A percentile compares a stretch with the other conserved stretches of the same genome.
Evolutionary conservation across 2,888 invertebrate genomes (phyloP).

Genomic region (Bedellia somnulentella): DNA sequence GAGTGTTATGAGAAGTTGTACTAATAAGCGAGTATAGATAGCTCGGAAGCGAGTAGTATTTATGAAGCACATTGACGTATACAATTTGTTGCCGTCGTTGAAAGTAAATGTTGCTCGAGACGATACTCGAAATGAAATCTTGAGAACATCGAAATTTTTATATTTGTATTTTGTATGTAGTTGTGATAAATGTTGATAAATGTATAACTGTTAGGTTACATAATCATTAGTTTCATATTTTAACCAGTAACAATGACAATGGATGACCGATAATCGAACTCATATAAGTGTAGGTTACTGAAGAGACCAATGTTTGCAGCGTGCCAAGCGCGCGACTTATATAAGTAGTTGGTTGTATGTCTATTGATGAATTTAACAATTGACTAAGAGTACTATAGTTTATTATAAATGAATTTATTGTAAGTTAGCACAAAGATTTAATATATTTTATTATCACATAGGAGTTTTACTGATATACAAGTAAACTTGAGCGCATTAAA

Average conservation of each 20-base stretch:
- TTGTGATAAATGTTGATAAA: slow-evolving; percentile 4
- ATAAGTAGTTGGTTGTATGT: slow-evolving; percentile 38
- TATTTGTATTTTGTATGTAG: slow-evolving; percentile 9
- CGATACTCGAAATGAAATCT: slow-evolving; percentile 27
- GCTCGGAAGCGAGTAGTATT: too few relatives aligned
- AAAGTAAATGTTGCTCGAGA: slow-evolving; percentile 22
- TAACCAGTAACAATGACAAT: too few relatives aligned
- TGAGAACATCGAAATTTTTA: slow-evolving; percentile 8
- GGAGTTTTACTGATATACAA: slow-evolving; percentile 56
- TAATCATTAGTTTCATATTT: too few relatives aligned
- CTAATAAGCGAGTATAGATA: too few relatives aligned
- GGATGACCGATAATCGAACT: too few relatives aligned
- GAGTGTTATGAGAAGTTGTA: too few relatives aligned
- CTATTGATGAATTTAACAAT: slow-evolving; percentile 26
- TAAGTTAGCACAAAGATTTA: slow-evolving; percentile 63
- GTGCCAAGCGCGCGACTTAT: slow-evolving; percentile 43
- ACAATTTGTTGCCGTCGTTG: not conserved
- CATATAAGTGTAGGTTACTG: slow-evolving; percentile 27
- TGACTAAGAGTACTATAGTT: slow-evolving; percentile 49
- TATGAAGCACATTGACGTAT: slow-evolving; percentile 3
- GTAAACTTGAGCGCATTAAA: slow-evolving; percentile 49
- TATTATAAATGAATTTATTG: slow-evolving; percentile 55
- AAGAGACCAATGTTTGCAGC: slow-evolving; percentile 50
- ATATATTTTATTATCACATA: slow-evolving; percentile 61
- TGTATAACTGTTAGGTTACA: too few relatives aligned